phyloP scores from a whole-genome alignment of 2,113 vertebrate genomes.

The Pogonocichla stellata region DNA sequence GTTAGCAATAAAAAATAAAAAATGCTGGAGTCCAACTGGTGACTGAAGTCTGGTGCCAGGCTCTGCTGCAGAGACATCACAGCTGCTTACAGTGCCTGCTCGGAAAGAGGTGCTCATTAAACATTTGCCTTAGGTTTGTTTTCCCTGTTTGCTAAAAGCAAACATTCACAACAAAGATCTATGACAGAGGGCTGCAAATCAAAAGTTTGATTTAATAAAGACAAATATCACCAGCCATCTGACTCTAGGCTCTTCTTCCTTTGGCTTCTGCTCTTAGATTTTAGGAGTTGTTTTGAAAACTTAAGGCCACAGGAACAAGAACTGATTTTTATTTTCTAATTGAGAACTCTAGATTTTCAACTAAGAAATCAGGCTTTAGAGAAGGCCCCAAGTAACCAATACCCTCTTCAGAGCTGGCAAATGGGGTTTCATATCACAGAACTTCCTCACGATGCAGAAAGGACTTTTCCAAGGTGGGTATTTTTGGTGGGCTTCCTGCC shows the following conservation, averaged over 20 bases:
- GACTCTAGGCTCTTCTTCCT: neutral
- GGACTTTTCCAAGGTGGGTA: neutral
- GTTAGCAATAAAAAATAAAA: constrained; percentile 62
- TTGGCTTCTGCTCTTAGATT: neutral
- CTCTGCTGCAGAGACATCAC: constrained; percentile 37
- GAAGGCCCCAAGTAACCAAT: neutral
- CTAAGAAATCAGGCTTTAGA: neutral
- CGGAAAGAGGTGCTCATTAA: constrained; percentile 55
- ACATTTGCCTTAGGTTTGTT: constrained; percentile 62
- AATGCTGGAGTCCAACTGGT: constrained; percentile 65
- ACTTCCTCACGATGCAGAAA: neutral
- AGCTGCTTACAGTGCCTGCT: constrained; percentile 53
- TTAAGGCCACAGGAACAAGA: neutral
- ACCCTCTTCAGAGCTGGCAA: neutral
- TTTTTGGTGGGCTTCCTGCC: neutral
- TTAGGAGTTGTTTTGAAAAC: neutral
- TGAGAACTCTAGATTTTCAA: neutral
- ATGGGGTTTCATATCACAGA: neutral
- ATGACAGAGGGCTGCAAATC: neutral
- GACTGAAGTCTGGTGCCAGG: constrained; percentile 56
- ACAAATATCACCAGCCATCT: neutral
- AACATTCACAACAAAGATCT: neutral
- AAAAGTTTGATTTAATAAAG: constrained; percentile 17
- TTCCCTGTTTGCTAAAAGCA: constrained; percentile 10
- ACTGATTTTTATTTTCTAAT: neutral